These are phyloP conservation scores for Zaprionus vittiger DNA, from an alignment of 1,140 invertebrate species.

Conservation along the genomic window DNA sequence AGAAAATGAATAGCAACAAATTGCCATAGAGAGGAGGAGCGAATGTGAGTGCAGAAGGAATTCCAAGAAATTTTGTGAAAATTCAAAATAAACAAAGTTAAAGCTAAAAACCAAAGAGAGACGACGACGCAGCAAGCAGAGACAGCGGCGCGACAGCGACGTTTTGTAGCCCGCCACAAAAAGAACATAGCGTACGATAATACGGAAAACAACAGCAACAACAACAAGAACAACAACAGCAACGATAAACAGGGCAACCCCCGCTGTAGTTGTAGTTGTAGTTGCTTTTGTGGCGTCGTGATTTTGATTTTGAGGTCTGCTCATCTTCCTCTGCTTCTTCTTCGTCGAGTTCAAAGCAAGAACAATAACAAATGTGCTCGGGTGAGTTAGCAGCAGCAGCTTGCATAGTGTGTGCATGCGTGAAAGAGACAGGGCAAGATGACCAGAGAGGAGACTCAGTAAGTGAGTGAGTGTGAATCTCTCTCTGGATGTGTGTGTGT, in stretches of 20 bases:
- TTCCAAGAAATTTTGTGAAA: slow-evolving; percentile 72
- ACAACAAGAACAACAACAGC: background rate
- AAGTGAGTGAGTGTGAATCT: slow-evolving; percentile 14
- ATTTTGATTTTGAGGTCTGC: slow-evolving; percentile 50
- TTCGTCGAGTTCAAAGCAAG: slow-evolving; percentile 33
- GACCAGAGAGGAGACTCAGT: background rate
- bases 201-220: slow-evolving; percentile 3
- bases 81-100: slow-evolving; percentile 76
- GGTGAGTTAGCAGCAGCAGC: slow-evolving; percentile 44
- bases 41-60: slow-evolving; percentile 57
- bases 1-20: slow-evolving; percentile 40
- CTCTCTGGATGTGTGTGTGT: background rate
- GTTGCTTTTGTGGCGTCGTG: slow-evolving; percentile 40
- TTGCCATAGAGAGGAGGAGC: slow-evolving; percentile 5
- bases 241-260: slow-evolving; percentile 39
- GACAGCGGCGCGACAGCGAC: slow-evolving; percentile 21
- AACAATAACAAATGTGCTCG: slow-evolving; percentile 45
- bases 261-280: slow-evolving; percentile 43
- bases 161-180: slow-evolving; percentile 55
- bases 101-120: slow-evolving; percentile 35
- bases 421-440: slow-evolving; percentile 1
- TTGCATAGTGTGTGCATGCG: slow-evolving; percentile 7
- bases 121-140: slow-evolving; percentile 1
- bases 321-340: slow-evolving; percentile 28
- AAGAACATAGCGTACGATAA: slow-evolving; percentile 35